These are phyloP conservation scores for Polylopha cassiicola DNA, from an alignment of 2,888 invertebrate genomes.

Conservation along the genomic window DNA sequence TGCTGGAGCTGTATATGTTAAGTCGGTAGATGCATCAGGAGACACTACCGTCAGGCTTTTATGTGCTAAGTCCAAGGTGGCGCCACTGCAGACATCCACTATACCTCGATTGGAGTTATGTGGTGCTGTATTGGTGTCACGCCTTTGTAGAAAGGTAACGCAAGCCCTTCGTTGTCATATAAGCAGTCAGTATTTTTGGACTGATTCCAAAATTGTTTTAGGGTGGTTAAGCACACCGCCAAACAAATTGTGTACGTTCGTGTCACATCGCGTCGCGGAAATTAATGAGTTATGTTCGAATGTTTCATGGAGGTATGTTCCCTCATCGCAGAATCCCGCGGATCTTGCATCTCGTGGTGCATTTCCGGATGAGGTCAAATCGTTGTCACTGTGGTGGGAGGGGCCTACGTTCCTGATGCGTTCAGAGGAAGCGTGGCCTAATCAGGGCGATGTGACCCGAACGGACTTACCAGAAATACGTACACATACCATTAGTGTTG, in stretches of 20 bases:
- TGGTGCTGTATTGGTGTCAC: conserved; percentile 5
- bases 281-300: conserved; percentile 1
- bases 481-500: neutral
- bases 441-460: neutral
- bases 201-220: conserved; percentile 8
- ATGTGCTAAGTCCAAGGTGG: conserved; percentile 18
- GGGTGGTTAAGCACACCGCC: conserved; percentile 4
- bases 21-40: conserved; percentile 2
- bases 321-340: conserved; percentile 5
- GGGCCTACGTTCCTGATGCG: too few relatives aligned
- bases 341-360: conserved; percentile 8
- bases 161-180: conserved; percentile 3
- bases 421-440: too few relatives aligned
- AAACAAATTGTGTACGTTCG: conserved; percentile 5
- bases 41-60: conserved; percentile 9
- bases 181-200: conserved; percentile 1
- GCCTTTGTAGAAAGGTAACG: conserved; percentile 11
- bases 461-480: neutral
- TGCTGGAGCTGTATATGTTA: neutral
- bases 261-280: conserved; percentile 6
- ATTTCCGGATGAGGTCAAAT: neutral
- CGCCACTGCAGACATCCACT: conserved; percentile 9
- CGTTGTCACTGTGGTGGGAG: conserved; percentile 9
- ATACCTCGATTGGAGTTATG: conserved; percentile 13
- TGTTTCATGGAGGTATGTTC: conserved; percentile 2